Percentiles rank a stretch among this genome's conserved stretches.
These are phyloP conservation scores for Teinopalpus imperialis DNA, from an alignment of 2,888 invertebrate species.

Conservation along the genomic window DNA sequence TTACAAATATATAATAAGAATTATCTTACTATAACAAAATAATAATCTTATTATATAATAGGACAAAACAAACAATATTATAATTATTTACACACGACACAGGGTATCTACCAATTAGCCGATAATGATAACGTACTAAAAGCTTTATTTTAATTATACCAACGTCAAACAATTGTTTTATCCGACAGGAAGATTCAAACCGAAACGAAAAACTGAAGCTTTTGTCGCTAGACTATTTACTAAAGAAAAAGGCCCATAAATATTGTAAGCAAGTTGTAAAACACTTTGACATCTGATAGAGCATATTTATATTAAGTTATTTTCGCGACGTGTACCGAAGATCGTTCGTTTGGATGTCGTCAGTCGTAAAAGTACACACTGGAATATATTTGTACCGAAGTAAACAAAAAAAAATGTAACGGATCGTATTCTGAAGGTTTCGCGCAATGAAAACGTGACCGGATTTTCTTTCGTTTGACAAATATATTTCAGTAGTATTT, in stretches of 20 bases:
- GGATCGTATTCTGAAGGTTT: conserved; percentile 9
- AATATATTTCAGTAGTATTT: conserved; percentile 8
- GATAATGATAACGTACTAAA: no score
- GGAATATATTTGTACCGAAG: conserved; percentile 10
- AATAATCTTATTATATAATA: no score
- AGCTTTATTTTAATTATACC: no score
- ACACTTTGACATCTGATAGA: conserved; percentile 14
- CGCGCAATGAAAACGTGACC: conserved; percentile 13
- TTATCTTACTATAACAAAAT: no score
- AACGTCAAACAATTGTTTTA: no score
- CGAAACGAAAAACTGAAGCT: neutral
- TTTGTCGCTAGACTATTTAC: neutral
- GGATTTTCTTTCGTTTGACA: conserved; percentile 13
- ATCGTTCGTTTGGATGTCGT: conserved; percentile 8
- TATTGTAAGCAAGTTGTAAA: conserved; percentile 14
- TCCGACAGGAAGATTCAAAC: no score
- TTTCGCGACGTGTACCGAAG: conserved; percentile 6
- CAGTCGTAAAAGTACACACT: conserved; percentile 10
- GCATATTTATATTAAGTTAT: conserved; percentile 9
- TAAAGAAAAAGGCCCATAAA: conserved; percentile 6
- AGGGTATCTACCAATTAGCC: no score
- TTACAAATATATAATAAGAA: no score
- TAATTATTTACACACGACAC: no score
- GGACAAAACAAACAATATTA: no score
- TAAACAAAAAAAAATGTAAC: conserved; percentile 8